These are phyloP conservation scores for Pterois miles DNA, from an alignment of 2,797 vertebrate genomes.

Conservation along the genomic window DNA sequence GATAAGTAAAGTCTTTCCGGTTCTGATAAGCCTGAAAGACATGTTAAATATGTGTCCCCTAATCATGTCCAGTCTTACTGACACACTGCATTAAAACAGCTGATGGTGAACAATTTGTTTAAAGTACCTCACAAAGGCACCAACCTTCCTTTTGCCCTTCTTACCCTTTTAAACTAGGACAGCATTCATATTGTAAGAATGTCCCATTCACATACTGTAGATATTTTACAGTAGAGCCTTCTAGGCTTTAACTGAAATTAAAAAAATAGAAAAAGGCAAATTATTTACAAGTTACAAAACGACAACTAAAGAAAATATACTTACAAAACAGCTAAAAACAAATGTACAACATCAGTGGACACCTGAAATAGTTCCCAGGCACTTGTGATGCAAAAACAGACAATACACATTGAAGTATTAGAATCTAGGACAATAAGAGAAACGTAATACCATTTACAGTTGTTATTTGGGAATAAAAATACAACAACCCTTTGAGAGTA, in stretches of 20 bases:
- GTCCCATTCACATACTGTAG: slow-evolving; percentile 51
- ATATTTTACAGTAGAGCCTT: slow-evolving; percentile 34
- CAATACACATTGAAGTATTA: slow-evolving; percentile 74
- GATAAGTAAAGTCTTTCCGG: neutral
- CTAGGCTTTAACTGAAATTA: slow-evolving; percentile 33
- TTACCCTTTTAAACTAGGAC: slow-evolving; percentile 23
- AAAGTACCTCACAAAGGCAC: slow-evolving; percentile 14
- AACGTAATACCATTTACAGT: slow-evolving; percentile 60
- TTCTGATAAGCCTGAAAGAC: neutral
- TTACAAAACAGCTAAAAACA: slow-evolving; percentile 41
- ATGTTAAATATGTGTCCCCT: neutral
- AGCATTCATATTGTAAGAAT: slow-evolving; percentile 30
- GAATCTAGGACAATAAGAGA: slow-evolving; percentile 56
- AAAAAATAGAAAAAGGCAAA: slow-evolving; percentile 39
- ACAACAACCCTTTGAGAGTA: slow-evolving; percentile 50
- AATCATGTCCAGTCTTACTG: neutral
- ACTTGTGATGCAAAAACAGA: slow-evolving; percentile 74
- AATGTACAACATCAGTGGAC: slow-evolving; percentile 63
- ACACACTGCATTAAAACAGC: neutral
- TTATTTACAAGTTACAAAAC: slow-evolving; percentile 57
- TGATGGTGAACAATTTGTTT: slow-evolving; percentile 1
- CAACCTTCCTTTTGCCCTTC: slow-evolving; percentile 18
- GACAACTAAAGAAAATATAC: slow-evolving; percentile 9
- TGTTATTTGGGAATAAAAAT: slow-evolving; percentile 50
- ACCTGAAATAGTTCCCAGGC: slow-evolving; percentile 76